Base-by-base conservation (phyloP, 2,797 vertebrate species). In the Gastrophryne carolinensis region DNA sequence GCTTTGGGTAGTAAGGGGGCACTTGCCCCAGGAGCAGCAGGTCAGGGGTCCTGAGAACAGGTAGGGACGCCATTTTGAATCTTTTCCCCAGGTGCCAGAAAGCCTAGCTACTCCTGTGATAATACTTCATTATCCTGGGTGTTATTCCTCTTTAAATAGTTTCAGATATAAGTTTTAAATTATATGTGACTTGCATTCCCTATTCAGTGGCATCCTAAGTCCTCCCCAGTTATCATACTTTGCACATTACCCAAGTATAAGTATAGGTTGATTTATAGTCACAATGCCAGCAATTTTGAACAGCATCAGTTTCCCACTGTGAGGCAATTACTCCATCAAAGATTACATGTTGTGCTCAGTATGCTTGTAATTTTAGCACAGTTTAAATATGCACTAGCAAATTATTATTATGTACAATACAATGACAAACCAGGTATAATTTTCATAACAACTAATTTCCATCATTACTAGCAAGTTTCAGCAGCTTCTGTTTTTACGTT, bases 291-390 rank as follows among this genome's bases (percentile, higher is more conserved):
- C 30, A 66, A 74, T 49, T 67, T 58, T 74, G 53, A 66, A 58
- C 39, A 74, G 50, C 72, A 74, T 74, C 72, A 67, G 72, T 30
- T 67, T 65, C 72, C 62, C 29, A 60, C 53, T 21, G 72, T 67
- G 72, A 66, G 53, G 32, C 62, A 74, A 74, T 74, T 74, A 67
- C 61, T 74, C 39, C 41, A 74, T 74, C 52, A 67, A 66, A 56
- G 72, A 29, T 13, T 37, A 49, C 72, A 67, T 52, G 62, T 74
- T 58, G 72, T 24, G 72, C 62, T 58, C 53, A 60, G 53, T 74
- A 34, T 19, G 62, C 21, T 53, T 29, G 50, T 73, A 73, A 74
- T 67, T 58, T 67, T 29, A 67, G 39, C 53, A 49, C 29, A 29
- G 63, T 50, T 66, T 66, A 74, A 50, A 65, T 66, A 60, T 49